Evolutionary conservation across 2,113 vertebrate species (phyloP).

Genomic region (Etia nguti): DNA sequence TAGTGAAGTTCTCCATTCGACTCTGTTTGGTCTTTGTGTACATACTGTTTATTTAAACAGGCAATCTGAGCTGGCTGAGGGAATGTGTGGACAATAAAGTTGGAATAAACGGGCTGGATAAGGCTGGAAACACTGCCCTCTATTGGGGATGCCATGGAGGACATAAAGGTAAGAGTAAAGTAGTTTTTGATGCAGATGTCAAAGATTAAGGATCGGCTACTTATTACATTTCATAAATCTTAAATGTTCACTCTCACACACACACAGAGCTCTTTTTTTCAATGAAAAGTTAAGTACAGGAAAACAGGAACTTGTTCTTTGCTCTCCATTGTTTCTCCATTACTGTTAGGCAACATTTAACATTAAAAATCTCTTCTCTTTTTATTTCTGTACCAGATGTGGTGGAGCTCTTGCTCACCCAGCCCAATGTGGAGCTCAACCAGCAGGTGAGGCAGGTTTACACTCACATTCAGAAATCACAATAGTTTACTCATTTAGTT

Average conservation of each 20-base stretch:
- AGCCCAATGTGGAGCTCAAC: slow-evolving; percentile 89
- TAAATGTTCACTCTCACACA: not conserved
- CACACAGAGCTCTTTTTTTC: not conserved
- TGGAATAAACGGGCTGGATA: slow-evolving; percentile 93
- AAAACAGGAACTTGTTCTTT: not conserved
- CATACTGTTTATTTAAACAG: slow-evolving; percentile 66
- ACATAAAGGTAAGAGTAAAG: slow-evolving; percentile 82
- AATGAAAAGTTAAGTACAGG: not conserved
- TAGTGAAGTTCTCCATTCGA: not conserved
- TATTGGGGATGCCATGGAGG: slow-evolving; percentile 97
- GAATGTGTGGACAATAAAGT: slow-evolving; percentile 97
- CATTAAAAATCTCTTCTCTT: not conserved
- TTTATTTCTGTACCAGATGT: slow-evolving; percentile 77
- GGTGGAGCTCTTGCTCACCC: slow-evolving; percentile 87
- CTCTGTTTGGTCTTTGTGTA: not conserved
- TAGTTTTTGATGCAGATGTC: not conserved
- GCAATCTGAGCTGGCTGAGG: slow-evolving; percentile 93
- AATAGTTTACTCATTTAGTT: not conserved
- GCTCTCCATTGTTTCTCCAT: not conserved
- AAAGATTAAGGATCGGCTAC: not conserved
- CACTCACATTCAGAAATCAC: not conserved
- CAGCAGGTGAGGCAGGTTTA: slow-evolving; percentile 81
- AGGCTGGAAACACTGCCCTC: slow-evolving; percentile 94
- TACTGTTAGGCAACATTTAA: not conserved
- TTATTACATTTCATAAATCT: not conserved